phyloP scores from a whole-genome alignment of 2,113 vertebrate species.

The Crotalus helleri region DNA sequence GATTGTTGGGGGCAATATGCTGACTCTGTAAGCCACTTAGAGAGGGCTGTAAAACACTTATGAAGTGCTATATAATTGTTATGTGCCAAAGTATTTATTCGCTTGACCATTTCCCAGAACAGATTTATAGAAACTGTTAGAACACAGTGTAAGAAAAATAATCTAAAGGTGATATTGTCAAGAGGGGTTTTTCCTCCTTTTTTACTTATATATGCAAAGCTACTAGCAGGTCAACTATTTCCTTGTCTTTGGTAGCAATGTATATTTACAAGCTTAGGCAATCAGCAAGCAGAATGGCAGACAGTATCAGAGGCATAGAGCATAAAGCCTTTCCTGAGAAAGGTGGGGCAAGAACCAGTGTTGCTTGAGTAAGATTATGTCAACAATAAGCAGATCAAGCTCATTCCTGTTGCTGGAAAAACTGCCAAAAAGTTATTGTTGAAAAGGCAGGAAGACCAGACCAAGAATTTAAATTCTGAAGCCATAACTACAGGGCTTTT shows the following conservation, averaged over 20 bases:
- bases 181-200: conserved; percentile 10
- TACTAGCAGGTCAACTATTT: conserved; percentile 2
- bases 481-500: background rate
- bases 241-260: background rate
- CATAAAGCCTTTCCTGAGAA: background rate
- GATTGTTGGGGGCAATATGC: background rate
- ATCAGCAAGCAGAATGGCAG: background rate
- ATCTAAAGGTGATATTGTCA: background rate
- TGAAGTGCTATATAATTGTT: background rate
- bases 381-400: background rate
- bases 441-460: background rate
- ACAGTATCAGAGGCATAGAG: background rate
- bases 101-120: background rate
- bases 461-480: background rate
- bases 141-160: background rate
- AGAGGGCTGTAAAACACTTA: background rate
- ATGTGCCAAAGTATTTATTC: background rate
- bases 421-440: background rate
- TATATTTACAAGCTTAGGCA: conserved; percentile 20
- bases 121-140: background rate
- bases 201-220: conserved; percentile 32
- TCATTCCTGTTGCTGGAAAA: background rate
- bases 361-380: background rate
- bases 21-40: background rate
- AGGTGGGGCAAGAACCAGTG: background rate